A percentile compares a stretch with the other conserved stretches of the same genome.
Conservation (phyloP, 2,888 invertebrate species). For the Protodeltote pygarga region DNA sequence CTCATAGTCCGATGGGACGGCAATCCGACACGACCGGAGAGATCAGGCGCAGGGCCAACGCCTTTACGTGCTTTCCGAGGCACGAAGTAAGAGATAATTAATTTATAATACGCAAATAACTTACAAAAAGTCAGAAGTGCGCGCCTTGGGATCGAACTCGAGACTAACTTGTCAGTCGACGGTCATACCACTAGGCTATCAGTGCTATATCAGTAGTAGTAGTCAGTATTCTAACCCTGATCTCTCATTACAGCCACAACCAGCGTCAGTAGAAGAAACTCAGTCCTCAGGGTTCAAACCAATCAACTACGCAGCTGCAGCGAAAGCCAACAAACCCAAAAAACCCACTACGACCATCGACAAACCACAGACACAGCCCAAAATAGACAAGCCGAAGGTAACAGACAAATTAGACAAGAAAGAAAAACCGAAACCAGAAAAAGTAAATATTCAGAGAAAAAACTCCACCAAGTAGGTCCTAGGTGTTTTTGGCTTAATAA, state of each 20-base stretch:
- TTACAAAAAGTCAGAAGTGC: too few species aligned
- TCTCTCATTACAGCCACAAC: conserved; percentile 45
- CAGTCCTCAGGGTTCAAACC: conserved; percentile 65
- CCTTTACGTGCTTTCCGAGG: too few species aligned
- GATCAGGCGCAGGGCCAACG: too few species aligned
- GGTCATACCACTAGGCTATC: too few species aligned
- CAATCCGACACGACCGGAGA: too few species aligned
- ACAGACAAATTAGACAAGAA: conserved; percentile 52
- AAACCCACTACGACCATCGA: conserved; percentile 69
- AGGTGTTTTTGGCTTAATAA: conserved; percentile 33
- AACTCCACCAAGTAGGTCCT: conserved; percentile 72
- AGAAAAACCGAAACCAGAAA: conserved; percentile 40
- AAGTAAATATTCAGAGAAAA: conserved; percentile 63
- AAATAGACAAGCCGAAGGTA: conserved; percentile 45
- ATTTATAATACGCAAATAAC: too few species aligned
- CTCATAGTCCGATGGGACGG: too few species aligned
- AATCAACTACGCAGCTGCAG: conserved; percentile 82
- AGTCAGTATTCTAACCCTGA: background rate
- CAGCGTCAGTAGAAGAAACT: conserved; percentile 52
- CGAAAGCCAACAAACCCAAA: conserved; percentile 78
- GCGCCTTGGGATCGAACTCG: too few species aligned
- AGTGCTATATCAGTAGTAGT: background rate
- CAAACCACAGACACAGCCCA: conserved; percentile 39
- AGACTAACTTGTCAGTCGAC: too few species aligned
- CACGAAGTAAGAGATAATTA: too few species aligned